phyloP scores from a whole-genome alignment of 2,888 invertebrate genomes.

The Hartigia nigra region DNA sequence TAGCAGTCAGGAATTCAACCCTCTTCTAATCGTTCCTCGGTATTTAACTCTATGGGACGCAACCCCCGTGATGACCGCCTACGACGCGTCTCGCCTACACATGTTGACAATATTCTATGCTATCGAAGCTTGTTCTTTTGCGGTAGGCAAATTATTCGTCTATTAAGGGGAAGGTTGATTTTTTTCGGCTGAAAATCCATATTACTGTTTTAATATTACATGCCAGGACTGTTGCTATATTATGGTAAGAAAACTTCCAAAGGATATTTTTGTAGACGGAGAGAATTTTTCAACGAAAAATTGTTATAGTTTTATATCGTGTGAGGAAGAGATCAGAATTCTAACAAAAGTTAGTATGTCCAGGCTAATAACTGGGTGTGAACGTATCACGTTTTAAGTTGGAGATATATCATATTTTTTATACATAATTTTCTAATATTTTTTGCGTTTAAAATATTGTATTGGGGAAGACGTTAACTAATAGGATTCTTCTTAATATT shows the following conservation, averaged over 20 bases:
- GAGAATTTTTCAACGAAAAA: no score
- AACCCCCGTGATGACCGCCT: background rate
- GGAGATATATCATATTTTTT: no score
- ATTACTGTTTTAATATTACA: background rate
- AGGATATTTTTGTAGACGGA: background rate
- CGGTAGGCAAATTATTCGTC: background rate
- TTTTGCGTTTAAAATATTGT: no score
- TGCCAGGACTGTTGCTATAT: background rate
- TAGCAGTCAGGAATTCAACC: background rate
- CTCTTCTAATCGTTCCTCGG: constrained; percentile 13
- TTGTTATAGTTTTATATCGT: no score
- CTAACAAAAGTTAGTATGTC: no score
- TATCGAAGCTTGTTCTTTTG: background rate
- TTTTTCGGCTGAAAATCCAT: background rate
- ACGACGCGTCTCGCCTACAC: background rate
- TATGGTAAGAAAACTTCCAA: background rate
- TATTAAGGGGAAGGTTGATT: background rate
- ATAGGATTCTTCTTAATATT: no score
- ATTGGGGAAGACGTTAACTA: no score
- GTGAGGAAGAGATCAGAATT: no score
- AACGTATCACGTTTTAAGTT: no score
- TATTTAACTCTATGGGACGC: constrained; percentile 33
- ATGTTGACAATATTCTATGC: background rate
- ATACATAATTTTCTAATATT: no score
- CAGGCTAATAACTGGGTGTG: no score